Conservation (phyloP, 2,113 vertebrate species). For the Phalacrocorax pelagicus region DNA sequence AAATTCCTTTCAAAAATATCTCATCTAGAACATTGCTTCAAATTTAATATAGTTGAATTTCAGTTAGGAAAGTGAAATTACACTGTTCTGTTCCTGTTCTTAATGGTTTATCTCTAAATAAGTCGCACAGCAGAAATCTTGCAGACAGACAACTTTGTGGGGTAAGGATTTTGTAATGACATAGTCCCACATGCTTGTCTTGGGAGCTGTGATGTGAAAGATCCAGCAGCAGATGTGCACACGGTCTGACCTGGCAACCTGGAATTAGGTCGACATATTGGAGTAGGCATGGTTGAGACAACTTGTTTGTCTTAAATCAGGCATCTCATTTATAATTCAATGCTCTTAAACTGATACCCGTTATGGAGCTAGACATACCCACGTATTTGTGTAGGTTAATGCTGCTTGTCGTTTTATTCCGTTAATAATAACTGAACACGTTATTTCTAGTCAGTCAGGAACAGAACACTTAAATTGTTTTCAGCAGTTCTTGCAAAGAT, state of each 20-base stretch:
- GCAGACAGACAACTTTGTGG: not conserved
- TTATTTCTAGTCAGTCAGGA: not conserved
- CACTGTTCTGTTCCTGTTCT: not conserved
- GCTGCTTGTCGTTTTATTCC: not conserved
- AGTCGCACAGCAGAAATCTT: not conserved
- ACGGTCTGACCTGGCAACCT: not conserved
- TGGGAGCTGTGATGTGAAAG: not conserved
- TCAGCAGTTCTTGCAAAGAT: not conserved
- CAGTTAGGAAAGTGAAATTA: not conserved
- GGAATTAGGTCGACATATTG: not conserved
- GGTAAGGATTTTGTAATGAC: not conserved
- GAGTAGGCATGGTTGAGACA: not conserved
- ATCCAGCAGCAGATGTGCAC: not conserved
- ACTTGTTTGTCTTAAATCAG: not conserved
- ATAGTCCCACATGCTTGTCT: too few species aligned
- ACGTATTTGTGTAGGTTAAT: not conserved
- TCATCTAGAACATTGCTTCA: not conserved
- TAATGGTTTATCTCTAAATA: not conserved
- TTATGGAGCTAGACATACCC: not conserved
- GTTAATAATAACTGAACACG: not conserved
- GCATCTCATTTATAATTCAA: not conserved
- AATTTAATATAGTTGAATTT: not conserved
- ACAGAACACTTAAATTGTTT: not conserved
- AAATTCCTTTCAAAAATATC: slow-evolving; percentile 17
- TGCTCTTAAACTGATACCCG: not conserved